Evolutionary conservation across 2,888 invertebrate species (phyloP), one percentile per base, ranked within the genome.

Genomic region (Odontomyia ornata): DNA sequence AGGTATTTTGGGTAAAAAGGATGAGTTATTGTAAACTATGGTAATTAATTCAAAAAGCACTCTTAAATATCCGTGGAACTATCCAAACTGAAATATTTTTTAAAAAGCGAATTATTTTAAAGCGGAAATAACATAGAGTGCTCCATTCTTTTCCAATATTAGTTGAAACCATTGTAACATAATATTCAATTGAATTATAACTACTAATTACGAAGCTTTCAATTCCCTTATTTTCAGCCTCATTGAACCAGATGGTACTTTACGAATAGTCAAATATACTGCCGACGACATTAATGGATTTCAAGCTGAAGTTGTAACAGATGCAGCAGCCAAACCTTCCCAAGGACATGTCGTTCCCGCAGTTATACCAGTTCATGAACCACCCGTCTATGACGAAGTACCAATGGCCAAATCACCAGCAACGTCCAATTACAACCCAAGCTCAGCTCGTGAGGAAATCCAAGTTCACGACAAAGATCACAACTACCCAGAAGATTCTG

Each of bases 281-380:
- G 93, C 93, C 11, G 93, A 93, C 85, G 89, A 91, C 75, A 89
- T 89, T 81, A 91, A 92, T 82, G 94, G 94, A 57, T 94, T 93
- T 87, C 91, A 91, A 88, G 93, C 87, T 21, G 83, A 86, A 82
- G 85, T 87, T 27, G 84, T 84, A 76, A 84, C 83, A 28, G 84
- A 86, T 79, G 86, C n/a, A n/a, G n/a, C n/a, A n/a, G n/a, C n/a
- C n/a, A n/a, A n/a, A n/a, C n/a, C n/a, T n/a, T n/a, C n/a, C n/a
- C n/a, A n/a, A n/a, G n/a, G n/a, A 9, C 23, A 75, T 1, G 9
- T 25, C 64, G n/a, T 18, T 9, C 36, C 65, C 1, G 47, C 21
- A 18, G 47, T 28, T 1, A 64, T 46, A 23, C 62, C 75, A 15
- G 64, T 62, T 25, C 52, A 62, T 47, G 73, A 75, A n/a, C 36